phyloP scores from a whole-genome alignment of 2,797 vertebrate genomes.

The Hypotaenidia philippensis region DNA sequence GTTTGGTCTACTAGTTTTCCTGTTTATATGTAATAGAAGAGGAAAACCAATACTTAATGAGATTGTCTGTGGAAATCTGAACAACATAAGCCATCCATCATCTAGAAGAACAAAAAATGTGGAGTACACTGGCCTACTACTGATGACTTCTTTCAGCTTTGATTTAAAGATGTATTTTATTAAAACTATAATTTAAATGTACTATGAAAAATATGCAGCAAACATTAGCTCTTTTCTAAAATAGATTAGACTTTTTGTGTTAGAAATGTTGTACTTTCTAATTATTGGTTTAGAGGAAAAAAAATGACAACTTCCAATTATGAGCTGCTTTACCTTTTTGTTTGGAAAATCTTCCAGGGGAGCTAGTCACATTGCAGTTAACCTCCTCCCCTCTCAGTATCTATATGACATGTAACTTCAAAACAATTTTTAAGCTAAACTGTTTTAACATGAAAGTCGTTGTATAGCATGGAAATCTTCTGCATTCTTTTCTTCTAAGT shows the following conservation, averaged over 20 bases:
- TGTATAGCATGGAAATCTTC: conserved; percentile 64
- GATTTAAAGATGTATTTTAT: conserved; percentile 88
- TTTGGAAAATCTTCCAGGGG: conserved; percentile 65
- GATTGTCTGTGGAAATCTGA: conserved; percentile 72
- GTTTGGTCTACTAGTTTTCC: conserved; percentile 78
- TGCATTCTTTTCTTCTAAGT: conserved; percentile 54
- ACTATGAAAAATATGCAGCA: conserved; percentile 83
- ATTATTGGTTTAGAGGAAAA: conserved; percentile 73
- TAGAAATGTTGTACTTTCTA: conserved; percentile 79
- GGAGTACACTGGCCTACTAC: conserved; percentile 85
- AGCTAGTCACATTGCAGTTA: conserved; percentile 49
- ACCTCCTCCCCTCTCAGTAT: conserved; percentile 20
- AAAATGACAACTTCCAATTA: conserved; percentile 53
- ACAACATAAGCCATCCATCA: conserved; percentile 72
- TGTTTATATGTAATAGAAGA: conserved; percentile 78
- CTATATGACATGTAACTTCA: conserved; percentile 44
- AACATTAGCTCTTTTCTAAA: conserved; percentile 81
- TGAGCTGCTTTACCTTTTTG: conserved; percentile 70
- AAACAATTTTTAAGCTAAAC: conserved; percentile 50
- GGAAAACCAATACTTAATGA: conserved; percentile 71
- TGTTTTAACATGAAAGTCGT: conserved; percentile 65
- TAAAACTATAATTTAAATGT: conserved; percentile 87
- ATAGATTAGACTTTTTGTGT: conserved; percentile 82
- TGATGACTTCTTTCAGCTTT: conserved; percentile 86
- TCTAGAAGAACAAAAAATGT: conserved; percentile 65